phyloP scores from a whole-genome alignment of 2,113 vertebrate genomes.

The Etheostoma cragini region DNA sequence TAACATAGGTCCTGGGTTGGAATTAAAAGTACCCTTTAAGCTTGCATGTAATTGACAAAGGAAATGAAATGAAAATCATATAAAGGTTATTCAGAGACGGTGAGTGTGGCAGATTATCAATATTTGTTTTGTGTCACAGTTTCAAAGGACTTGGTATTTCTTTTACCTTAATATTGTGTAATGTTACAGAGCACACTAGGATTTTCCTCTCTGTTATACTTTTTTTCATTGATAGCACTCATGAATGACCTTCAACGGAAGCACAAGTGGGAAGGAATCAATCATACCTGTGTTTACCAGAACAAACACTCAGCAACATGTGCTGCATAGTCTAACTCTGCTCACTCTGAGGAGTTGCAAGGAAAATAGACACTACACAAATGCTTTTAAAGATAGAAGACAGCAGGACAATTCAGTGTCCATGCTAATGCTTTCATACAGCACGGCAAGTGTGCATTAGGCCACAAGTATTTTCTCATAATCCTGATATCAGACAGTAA shows the following conservation, averaged over 20 bases:
- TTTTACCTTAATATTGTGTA: neutral
- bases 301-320: slow-evolving; percentile 13
- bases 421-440: neutral
- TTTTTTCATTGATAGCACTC: slow-evolving; percentile 1
- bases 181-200: neutral
- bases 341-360: neutral
- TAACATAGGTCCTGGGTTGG: no score
- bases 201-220: neutral
- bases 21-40: no score
- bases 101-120: neutral
- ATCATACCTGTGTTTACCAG: slow-evolving; percentile 20
- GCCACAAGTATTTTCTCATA: neutral
- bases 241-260: slow-evolving; percentile 42
- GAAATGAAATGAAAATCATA: neutral
- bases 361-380: neutral
- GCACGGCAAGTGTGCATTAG: neutral
- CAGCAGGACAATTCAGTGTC: neutral
- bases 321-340: neutral
- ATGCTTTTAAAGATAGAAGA: neutral
- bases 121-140: neutral
- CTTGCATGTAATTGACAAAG: neutral
- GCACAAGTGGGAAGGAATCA: slow-evolving; percentile 17
- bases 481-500: neutral
- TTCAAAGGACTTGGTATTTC: slow-evolving; percentile 2
- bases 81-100: neutral